phyloP scores from a whole-genome alignment of 2,888 invertebrate genomes.

The Sinelater perroti region DNA sequence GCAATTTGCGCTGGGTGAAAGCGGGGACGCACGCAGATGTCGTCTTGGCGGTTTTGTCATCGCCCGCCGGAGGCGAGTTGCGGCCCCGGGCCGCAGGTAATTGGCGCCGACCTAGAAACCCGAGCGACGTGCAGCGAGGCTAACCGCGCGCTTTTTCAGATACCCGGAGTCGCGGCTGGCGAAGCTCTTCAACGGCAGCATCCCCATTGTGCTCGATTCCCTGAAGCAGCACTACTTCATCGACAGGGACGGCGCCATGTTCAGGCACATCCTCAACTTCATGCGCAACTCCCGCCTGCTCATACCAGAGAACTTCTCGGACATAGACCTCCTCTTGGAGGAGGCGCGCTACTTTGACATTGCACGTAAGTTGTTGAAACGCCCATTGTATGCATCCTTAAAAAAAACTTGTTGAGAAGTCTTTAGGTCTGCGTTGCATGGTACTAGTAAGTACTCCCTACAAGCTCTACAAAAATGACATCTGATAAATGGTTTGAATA shows the following conservation, averaged over 20 bases:
- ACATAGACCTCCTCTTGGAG: conserved; percentile 86
- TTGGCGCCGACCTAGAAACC: too few relatives aligned
- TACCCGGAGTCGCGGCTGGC: conserved; percentile 92
- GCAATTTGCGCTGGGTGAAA: too few relatives aligned
- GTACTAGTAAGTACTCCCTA: too few relatives aligned
- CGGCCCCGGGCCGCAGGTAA: too few relatives aligned
- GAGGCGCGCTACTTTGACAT: conserved; percentile 94
- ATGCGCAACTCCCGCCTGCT: conserved; percentile 89
- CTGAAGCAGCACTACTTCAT: conserved; percentile 99
- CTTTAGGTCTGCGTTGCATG: too few relatives aligned
- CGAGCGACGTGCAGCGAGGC: too few relatives aligned
- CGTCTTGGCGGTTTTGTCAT: too few relatives aligned
- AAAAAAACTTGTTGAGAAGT: conserved; percentile 5
- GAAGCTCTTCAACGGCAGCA: conserved; percentile 92
- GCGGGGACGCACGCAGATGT: too few relatives aligned
- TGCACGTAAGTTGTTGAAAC: conserved; percentile 72
- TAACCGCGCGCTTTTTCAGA: too few relatives aligned
- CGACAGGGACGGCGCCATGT: conserved; percentile 97
- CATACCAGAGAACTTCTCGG: conserved; percentile 86
- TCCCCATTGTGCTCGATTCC: conserved; percentile 95
- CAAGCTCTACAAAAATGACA: too few relatives aligned
- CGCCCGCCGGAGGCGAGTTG: too few relatives aligned
- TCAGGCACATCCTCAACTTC: conserved; percentile 96
- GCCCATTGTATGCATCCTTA: too few relatives aligned
- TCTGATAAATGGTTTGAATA: neutral